Evolutionary conservation across 1,140 invertebrate species (phyloP), one percentile per base, ranked within the genome.

Genomic region (Musca domestica): DNA sequence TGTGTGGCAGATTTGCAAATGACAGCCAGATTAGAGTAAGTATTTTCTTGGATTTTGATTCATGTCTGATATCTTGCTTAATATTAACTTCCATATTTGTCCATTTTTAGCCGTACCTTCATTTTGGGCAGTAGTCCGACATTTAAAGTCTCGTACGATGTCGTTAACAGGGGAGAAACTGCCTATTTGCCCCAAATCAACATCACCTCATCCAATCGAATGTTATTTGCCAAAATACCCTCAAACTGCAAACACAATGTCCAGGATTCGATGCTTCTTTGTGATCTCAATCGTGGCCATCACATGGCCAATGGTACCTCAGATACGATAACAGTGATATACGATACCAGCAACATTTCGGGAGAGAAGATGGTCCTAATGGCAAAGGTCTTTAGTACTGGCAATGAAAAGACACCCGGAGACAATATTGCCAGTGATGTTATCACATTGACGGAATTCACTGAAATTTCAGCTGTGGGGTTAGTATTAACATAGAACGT

Each of bases 391-490:
- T 82, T 76, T 15, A 84, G 82, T 46, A 82, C 83, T 23, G 84
- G 84, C 9, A 66, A 76, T 22, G 80, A 84, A 64, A 54, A 68
- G 1, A 81, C 80, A 71, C 69, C 71, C 10, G 48, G 19, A 5
- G 73, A 83, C 64, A 83, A 82, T 68, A 71, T 61, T 47, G 51
- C 74, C 14, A 72, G 25, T 2, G 78, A 81, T 19, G 68, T 76
- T 6, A 80, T 85, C 17, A 68, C 77, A 4, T 76, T 84, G n/a
- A 73, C 72, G 34, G 72, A 81, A 30, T 83, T 79, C 58, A 81
- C 80, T 2, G 76, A 84, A 51, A 75, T 85, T 52, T 76, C 79
- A 65, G 77, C 83, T 34, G 74, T 73, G 7, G 84, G 84, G 84
- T 85, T 69, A 72, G 76, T 71, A 30, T 5, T 23, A 19, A 20